These are phyloP conservation scores for Caerostris darwini DNA, from an alignment of 1,140 invertebrate species.

Conservation along the genomic window DNA sequence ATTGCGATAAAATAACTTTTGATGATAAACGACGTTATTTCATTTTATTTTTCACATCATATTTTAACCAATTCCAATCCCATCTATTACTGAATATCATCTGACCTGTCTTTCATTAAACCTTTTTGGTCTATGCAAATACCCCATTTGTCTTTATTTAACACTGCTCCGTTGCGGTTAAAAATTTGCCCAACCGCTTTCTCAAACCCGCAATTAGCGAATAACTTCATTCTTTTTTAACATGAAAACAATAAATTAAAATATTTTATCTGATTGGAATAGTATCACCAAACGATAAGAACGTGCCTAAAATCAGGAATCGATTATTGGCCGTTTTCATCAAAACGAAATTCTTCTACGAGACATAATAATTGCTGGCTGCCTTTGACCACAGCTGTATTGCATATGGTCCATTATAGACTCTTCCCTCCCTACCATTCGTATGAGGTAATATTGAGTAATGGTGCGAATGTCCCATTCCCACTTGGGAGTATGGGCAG, in stretches of 20 bases:
- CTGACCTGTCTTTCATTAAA: background rate
- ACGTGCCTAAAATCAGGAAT: conserved; percentile 26
- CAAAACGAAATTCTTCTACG: background rate
- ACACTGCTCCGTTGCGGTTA: background rate
- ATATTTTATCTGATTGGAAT: background rate
- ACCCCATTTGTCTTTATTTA: background rate
- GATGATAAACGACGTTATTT: background rate
- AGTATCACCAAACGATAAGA: background rate
- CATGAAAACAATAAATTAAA: background rate
- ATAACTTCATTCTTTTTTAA: background rate
- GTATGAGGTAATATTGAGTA: conserved; percentile 58
- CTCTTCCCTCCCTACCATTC: background rate
- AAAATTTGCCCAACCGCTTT: background rate
- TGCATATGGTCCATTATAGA: conserved; percentile 50
- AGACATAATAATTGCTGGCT: conserved; percentile 37
- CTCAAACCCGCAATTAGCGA: background rate
- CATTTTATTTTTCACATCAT: background rate
- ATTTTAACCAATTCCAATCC: background rate
- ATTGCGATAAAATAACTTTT: background rate
- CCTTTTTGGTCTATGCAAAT: background rate
- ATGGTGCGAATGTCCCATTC: conserved; percentile 54
- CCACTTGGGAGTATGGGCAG: conserved; percentile 60
- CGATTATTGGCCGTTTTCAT: conserved; percentile 1
- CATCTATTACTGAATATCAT: background rate
- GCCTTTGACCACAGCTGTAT: conserved; percentile 17